phyloP scores from a whole-genome alignment of 1,140 invertebrate species.

The Halesus radiatus region DNA sequence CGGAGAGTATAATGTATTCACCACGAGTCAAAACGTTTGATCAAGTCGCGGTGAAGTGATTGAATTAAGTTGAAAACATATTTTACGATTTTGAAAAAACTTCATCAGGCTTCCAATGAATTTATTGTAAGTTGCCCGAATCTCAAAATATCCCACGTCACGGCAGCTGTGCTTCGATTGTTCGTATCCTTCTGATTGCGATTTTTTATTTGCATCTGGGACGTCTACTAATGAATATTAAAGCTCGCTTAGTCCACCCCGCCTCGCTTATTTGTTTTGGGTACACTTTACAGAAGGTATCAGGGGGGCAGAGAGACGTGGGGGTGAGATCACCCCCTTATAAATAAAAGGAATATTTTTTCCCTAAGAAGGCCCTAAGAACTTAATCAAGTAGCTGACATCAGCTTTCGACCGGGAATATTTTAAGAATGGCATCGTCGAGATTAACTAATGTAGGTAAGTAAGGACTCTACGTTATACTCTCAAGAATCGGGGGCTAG shows the following conservation, averaged over 20 bases:
- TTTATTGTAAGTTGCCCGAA: not conserved
- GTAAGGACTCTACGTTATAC: slow-evolving; percentile 43
- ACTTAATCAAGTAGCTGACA: slow-evolving; percentile 59
- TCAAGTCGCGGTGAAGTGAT: too few relatives aligned
- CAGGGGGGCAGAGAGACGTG: slow-evolving; percentile 27
- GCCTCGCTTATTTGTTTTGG: slow-evolving; percentile 55
- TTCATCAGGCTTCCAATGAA: not conserved
- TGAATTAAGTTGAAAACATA: too few relatives aligned
- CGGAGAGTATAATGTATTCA: too few relatives aligned
- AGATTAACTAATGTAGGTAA: slow-evolving; percentile 51
- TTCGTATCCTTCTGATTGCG: slow-evolving; percentile 56
- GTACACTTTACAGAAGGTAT: slow-evolving; percentile 29
- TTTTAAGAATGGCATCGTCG: slow-evolving; percentile 52
- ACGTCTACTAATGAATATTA: slow-evolving; percentile 58
- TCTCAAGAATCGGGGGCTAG: slow-evolving; percentile 42
- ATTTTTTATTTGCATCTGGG: slow-evolving; percentile 56
- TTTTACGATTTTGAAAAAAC: too few relatives aligned
- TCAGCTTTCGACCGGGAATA: slow-evolving; percentile 57
- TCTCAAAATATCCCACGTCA: slow-evolving; percentile 15
- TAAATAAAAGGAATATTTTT: slow-evolving; percentile 59
- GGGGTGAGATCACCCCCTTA: slow-evolving; percentile 46
- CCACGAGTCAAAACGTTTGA: too few relatives aligned
- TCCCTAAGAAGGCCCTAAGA: slow-evolving; percentile 54
- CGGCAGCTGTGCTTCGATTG: slow-evolving; percentile 53
- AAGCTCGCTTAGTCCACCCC: slow-evolving; percentile 55